phyloP scores from a whole-genome alignment of 2,113 vertebrate species.

The zebrafish (Danio rerio) region DNA sequence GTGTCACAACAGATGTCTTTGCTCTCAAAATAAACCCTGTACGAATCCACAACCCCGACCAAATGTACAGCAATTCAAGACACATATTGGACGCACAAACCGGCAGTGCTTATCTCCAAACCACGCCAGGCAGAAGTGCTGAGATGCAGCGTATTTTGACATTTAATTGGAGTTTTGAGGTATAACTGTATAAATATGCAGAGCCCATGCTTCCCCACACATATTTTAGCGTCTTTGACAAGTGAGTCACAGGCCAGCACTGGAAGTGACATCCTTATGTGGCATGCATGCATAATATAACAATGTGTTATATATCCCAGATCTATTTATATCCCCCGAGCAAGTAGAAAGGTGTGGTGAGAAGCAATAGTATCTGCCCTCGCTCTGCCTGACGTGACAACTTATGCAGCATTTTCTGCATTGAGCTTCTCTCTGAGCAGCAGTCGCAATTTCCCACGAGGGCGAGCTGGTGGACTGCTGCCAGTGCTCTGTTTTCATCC shows the following conservation, averaged over 20 bases:
- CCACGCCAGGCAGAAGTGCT: constrained; percentile 14
- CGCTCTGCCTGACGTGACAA: constrained; percentile 52
- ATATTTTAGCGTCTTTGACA: constrained; percentile 26
- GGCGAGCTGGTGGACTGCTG: constrained; percentile 23
- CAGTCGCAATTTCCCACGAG: constrained; percentile 3
- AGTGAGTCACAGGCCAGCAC: constrained; percentile 33
- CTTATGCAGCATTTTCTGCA: constrained; percentile 44
- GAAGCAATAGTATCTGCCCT: constrained; percentile 36
- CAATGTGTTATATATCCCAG: constrained; percentile 41
- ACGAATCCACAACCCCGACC: constrained; percentile 10
- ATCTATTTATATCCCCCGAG: constrained; percentile 57
- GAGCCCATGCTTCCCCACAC: constrained; percentile 28
- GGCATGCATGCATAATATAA: constrained; percentile 58
- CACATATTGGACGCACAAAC: neutral
- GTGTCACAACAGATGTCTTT: constrained; percentile 30
- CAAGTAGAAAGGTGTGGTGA: constrained; percentile 42
- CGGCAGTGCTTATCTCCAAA: constrained; percentile 14
- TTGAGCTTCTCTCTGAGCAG: constrained; percentile 39
- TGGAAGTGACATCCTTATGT: constrained; percentile 39
- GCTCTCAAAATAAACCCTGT: constrained; percentile 21
- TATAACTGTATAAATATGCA: constrained; percentile 34
- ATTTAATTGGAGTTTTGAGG: constrained; percentile 32
- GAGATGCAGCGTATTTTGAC: constrained; percentile 29
- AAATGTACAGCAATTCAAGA: constrained; percentile 9
- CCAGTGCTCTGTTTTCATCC: constrained; percentile 30